Evolutionary conservation across 2,888 invertebrate genomes (phyloP).

Genomic region (Junonia oenone): DNA sequence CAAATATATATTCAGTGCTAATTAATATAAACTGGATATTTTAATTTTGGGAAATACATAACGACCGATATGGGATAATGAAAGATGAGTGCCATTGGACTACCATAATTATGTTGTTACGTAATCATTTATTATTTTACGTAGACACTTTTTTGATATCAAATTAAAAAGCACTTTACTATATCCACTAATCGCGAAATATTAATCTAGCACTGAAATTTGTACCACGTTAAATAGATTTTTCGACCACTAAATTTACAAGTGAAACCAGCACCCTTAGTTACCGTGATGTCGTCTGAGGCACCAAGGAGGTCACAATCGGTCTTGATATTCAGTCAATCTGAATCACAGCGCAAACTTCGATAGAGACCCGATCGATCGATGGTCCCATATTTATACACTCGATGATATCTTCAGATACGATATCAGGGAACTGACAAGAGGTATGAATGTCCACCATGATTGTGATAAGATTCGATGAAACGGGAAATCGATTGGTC

Average conservation of each 20-base stretch:
- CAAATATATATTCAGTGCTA: conserved; percentile 45
- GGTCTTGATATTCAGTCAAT: conserved; percentile 44
- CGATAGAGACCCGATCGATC: conserved; percentile 77
- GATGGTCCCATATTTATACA: conserved; percentile 79
- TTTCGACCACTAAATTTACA: conserved; percentile 6
- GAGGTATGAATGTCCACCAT: conserved; percentile 72
- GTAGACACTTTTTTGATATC: conserved; percentile 21
- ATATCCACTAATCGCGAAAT: conserved; percentile 2
- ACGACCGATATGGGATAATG: conserved; percentile 42
- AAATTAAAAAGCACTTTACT: background rate
- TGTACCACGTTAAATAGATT: conserved; percentile 13
- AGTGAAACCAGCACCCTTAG: conserved; percentile 20
- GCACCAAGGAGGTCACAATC: conserved; percentile 10
- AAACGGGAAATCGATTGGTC: conserved; percentile 72
- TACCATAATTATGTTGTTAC: conserved; percentile 62
- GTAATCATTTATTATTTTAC: conserved; percentile 47
- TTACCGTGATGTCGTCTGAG: conserved; percentile 28
- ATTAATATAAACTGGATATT: conserved; percentile 44
- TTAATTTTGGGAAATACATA: conserved; percentile 22
- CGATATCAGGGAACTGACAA: conserved; percentile 69
- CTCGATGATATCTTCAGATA: conserved; percentile 76
- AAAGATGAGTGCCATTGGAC: conserved; percentile 60
- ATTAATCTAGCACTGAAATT: conserved; percentile 14
- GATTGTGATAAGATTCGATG: conserved; percentile 70
- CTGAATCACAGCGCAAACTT: conserved; percentile 65